These are phyloP conservation scores for Drosophila paramelanica DNA, from an alignment of 2,888 invertebrate genomes.

Conservation along the genomic window DNA sequence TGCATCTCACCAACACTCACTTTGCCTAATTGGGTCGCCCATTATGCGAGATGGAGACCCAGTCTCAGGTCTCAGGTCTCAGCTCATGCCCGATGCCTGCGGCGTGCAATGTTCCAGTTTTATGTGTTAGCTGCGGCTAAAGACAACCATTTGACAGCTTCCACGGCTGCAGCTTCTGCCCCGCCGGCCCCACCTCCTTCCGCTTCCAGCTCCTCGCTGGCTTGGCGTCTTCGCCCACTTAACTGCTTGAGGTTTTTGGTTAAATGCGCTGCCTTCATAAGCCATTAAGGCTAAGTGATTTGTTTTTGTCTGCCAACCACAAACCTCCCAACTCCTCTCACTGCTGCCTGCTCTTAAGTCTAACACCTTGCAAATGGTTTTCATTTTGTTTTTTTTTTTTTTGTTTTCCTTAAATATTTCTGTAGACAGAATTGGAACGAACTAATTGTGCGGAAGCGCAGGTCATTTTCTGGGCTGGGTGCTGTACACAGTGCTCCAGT, in stretches of 20 bases:
- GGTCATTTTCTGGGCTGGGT: conserved; percentile 42
- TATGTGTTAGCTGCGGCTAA: conserved; percentile 45
- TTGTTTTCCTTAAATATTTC: conserved; percentile 15
- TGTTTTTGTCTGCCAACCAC: conserved; percentile 71
- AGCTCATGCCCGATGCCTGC: conserved; percentile 20
- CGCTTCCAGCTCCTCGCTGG: conserved; percentile 4
- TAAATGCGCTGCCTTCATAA: conserved; percentile 79
- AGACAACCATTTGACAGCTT: conserved; percentile 78
- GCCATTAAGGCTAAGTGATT: conserved; percentile 84
- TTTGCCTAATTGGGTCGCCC: conserved; percentile 83
- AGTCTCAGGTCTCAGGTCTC: conserved; percentile 19
- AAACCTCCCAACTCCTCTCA: not conserved
- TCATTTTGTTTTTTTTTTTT: not conserved
- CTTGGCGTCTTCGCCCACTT: conserved; percentile 46
- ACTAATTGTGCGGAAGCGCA: conserved; percentile 78
- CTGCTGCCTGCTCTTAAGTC: conserved; percentile 48
- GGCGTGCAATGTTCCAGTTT: conserved; percentile 71
- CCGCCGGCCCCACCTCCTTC: not conserved
- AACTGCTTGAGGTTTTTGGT: conserved; percentile 82
- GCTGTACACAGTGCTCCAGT: conserved; percentile 55
- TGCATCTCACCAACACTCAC: conserved; percentile 76
- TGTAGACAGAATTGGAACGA: conserved; percentile 54
- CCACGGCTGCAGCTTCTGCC: conserved; percentile 3
- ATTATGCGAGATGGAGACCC: conserved; percentile 65
- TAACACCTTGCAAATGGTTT: conserved; percentile 73